Evolutionary conservation across 1,140 invertebrate genomes (phyloP), one percentile per base, ranked within the genome.

Genomic region (Drosophila jambulina): DNA sequence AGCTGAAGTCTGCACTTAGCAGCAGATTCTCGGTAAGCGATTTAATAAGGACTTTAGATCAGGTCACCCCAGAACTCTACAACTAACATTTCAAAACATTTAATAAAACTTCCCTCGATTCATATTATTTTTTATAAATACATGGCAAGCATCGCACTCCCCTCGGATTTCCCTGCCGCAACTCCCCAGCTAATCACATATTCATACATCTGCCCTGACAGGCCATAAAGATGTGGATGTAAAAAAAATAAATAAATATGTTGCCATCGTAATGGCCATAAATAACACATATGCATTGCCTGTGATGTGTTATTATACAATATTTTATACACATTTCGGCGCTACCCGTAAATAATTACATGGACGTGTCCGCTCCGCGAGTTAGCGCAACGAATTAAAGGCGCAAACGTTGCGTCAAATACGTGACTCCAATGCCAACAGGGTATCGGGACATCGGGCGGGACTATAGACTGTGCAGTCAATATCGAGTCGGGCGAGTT

Each of bases 281-380:
- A 90, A 88, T 90, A 88, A 88, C 74, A 78, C 67, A 90, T 83
- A 78, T 77, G 72, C 82, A 90, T 83, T 78, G 56, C 58, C 67
- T 19, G 53, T 69, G 75, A 83, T 86, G 70, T 88, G 76, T 83
- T 83, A 80, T 88, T 83, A 83, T 83, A 74, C 65, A 83, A 87
- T 87, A 79, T 70, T 77, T 88, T 78, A 83, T 87, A 84, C 80
- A 62, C 63, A 46, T 71, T 68, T 64, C 74, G 72, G 27, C 49
- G 80, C 69, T 84, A 68, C 80, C 86, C 79, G 81, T 90, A 90
- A 90, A 90, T 90, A 90, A 90, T 90, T 90, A 90, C 86, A 60
- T 68, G 60, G 78, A 91, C 85, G 85, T 90, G 85, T 75, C 75
- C 53, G 64, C 61, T 54, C 60, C 68, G 83, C 75, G 68, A 59